Evolutionary conservation across 2,888 invertebrate genomes (phyloP), one percentile per base, ranked within the genome.

Genomic region (Synanthedon myopaeformis): DNA sequence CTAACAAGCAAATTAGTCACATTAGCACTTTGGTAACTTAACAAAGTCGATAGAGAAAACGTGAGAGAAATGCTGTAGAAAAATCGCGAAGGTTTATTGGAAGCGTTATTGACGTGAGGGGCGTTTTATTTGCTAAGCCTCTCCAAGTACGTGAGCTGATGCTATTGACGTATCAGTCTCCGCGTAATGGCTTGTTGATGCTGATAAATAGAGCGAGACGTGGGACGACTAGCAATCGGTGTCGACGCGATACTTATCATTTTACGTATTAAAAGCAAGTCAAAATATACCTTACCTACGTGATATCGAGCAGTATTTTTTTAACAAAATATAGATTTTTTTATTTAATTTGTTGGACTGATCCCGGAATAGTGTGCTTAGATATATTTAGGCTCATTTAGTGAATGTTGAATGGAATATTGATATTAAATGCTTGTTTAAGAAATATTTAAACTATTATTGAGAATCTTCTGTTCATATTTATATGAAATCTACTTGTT

Each of bases 121-220:
- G 51, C 51, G 51, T 28, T 51, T 51, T 51, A 51, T 51, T 51
- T 28, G 51, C 19, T 51, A 41, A 51, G 51, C 35, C 19, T 41
- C 35, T 35, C 49, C 12, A 13, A 41, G 51, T 35, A 51, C 41
- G 60, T 61, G 63, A 64, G 59, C 61, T 55, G 59, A 58, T 60
- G 63, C 55, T 61, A 62, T 65, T 68, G 68, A 72, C 63, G 59
- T 66, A 67, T 70, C 64, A 53, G 48, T 67, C 64, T 62, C 58
- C 57, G 58, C 59, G 57, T 68, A 67, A 66, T 63, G 59, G 64
- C 54, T 59, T 56, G 58, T 59, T 65, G 65, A 65, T 67, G 58
- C 63, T 66, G 67, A 70, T 74, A 69, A 70, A 72, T 69, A 65
- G 60, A 61, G 58, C 13, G 45, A 45, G 45, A 45, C 45, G 45